A percentile compares a stretch with the other conserved stretches of the same genome.
These are phyloP conservation scores for Heteromyza rotundicornis DNA, from an alignment of 2,888 invertebrate genomes.

Conservation along the genomic window DNA sequence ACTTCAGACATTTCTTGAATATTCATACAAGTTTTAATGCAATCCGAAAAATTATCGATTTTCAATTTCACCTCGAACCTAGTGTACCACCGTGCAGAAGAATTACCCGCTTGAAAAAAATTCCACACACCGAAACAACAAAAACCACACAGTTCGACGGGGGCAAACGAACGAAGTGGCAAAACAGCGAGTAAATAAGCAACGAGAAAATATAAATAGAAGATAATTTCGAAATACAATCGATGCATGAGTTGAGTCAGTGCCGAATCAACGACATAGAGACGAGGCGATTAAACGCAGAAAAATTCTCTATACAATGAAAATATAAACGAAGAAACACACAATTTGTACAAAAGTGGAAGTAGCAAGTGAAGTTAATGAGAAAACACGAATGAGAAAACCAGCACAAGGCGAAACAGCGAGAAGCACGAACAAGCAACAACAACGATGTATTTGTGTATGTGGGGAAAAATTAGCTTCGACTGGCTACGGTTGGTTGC, in stretches of 20 bases:
- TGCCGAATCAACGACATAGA: not conserved
- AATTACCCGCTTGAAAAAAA: not conserved
- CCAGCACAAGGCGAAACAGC: too few species aligned
- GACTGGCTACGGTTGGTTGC: too few species aligned
- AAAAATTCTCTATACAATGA: not conserved
- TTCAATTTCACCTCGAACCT: too few species aligned
- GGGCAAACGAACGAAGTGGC: not conserved
- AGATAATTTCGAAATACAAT: conserved; percentile 25
- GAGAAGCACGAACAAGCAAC: not conserved
- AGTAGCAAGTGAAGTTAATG: too few species aligned
- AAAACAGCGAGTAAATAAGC: conserved; percentile 17
- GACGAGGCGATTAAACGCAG: not conserved
- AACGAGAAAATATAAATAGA: conserved; percentile 17
- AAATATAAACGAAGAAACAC: too few species aligned
- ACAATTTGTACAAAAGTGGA: too few species aligned
- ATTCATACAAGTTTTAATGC: too few species aligned
- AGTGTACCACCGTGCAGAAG: not conserved
- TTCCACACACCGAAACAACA: not conserved
- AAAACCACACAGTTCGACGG: conserved; percentile 8
- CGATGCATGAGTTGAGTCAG: too few species aligned
- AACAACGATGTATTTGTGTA: conserved; percentile 2
- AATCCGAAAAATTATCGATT: too few species aligned
- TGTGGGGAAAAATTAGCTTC: too few species aligned
- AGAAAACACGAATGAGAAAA: not conserved
- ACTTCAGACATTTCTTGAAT: too few species aligned